phyloP scores from a whole-genome alignment of 2,797 vertebrate species.

The Microhierax caerulescens region DNA sequence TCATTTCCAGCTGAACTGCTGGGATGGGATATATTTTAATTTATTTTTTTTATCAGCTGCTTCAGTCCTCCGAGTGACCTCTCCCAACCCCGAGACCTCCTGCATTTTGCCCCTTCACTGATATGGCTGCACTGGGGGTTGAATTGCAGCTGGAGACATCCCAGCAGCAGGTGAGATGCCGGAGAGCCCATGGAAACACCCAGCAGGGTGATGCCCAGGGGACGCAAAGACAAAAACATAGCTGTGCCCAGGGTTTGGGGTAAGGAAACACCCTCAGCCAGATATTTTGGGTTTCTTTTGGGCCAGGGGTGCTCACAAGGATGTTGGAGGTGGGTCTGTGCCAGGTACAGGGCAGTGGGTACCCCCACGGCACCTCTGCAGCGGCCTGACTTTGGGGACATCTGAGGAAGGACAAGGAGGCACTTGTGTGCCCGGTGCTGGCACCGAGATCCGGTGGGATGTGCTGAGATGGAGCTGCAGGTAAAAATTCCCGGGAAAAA shows the following conservation, averaged over 20 bases:
- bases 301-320: background rate
- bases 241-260: background rate
- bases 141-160: fast-evolving
- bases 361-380: background rate
- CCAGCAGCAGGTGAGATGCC: fast-evolving
- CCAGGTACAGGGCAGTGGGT: fast-evolving
- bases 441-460: background rate
- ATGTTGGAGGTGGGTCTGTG: background rate
- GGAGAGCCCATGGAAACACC: background rate
- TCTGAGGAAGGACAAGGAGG: fast-evolving
- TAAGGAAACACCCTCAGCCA: background rate
- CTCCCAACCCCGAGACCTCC: background rate
- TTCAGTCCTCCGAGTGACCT: background rate
- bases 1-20: background rate
- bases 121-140: fast-evolving
- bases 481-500: background rate
- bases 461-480: background rate
- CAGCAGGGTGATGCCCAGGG: background rate
- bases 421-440: fast-evolving
- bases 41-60: background rate
- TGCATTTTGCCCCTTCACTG: background rate
- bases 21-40: background rate
- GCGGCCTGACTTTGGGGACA: background rate
- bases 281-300: fast-evolving
- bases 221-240: background rate